Base-by-base conservation (phyloP, 2,113 vertebrate genomes). In the Ardeotis arabs region DNA sequence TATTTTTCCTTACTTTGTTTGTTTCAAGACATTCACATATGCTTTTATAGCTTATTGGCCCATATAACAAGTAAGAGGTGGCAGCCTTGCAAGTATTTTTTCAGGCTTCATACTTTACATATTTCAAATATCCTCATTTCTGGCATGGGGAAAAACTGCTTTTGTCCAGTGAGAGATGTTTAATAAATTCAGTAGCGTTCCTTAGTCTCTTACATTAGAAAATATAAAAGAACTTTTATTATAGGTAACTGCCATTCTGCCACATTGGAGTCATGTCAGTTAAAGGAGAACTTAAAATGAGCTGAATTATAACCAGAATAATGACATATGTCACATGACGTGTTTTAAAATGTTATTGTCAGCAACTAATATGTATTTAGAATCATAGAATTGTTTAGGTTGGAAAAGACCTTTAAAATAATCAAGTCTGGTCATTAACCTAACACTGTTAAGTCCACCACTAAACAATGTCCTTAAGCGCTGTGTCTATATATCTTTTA, bases 311-410 rank as follows among this genome's bases (percentile, higher is more conserved):
- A 83, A 66, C 44, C 44, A 55, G 84, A 55, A 68, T 41, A 33
- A 83, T 72, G 7, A 28, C 15, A 59, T 82, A 69, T 56, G 27
- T 47, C 87, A 96, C 73, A 90, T 33, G 69, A 94, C n/a, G 28
- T 75, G 35, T 59, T 59, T 87, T 96, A 76, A 81, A 91, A 80
- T 45, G 70, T 6, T 94, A 60, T 97, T 97, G 97, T 91, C 53
- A n/a, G 37, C 76, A 37, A 66, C n/a, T 91, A 84, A 45, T 74
- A 44, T 64, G 20, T 73, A 58, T 47, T 7, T 9, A 67, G 27
- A 81, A 39, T 55, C 23, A 37, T 11, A 64, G 23, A 72, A 18
- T 14, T 2, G 37, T 67, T 79, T 27, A 29, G 12, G 5, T 41
- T 76, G 41, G 15, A 55, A 80, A 78, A 77, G 16, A 50, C 22